Evolutionary conservation across 1,140 invertebrate genomes (phyloP), one percentile per base, ranked within the genome.

Genomic region (Pogonomyrmex barbatus): DNA sequence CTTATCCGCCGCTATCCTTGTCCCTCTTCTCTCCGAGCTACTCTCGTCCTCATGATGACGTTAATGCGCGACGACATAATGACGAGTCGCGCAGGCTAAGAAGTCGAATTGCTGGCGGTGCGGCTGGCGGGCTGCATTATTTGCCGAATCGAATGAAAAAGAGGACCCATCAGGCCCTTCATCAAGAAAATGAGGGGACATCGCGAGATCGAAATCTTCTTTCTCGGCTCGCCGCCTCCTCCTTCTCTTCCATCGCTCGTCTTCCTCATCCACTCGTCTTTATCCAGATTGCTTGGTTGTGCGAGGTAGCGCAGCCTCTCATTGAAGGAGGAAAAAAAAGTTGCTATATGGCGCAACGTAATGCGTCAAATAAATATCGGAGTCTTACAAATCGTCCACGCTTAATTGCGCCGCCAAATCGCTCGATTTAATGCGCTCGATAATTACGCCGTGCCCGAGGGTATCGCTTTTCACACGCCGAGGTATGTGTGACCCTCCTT

Each of bases 141-240:
- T 89, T 77, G 82, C 76, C 86, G 89, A 90, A 90, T 90, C 88
- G 88, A 89, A 89, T 71, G 88, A 89, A 90, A 90, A 90, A 90
- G 85, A 89, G 76, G 60, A 4, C 47, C 81, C 85, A 60, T 90
- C 88, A 71, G 58, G 47, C 50, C n/a, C 47, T 68, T 87, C 88
- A 56, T 85, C 88, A 47, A 70, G 62, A 56, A 71, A 87, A 85
- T 63, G 88, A 89, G 62, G 24, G 52, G 67, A 78, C 79, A 79
- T 70, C 67, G 62, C 70, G 39, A 47, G 68, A 81, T 88, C 76
- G 68, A 68, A 75, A 33, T 47, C 52, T 50, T 65, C 54, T 68
- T 50, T 60, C 79, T 52, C 3, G 9, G 12, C 30, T 45, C 10
- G 33, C 39, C 79, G 36, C 45, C 54, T 54, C 56, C 30, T 85